Evolutionary conservation across 64 coral and sea anemone species (phyloP).

Genomic region (Stichodactyla helianthus): DNA sequence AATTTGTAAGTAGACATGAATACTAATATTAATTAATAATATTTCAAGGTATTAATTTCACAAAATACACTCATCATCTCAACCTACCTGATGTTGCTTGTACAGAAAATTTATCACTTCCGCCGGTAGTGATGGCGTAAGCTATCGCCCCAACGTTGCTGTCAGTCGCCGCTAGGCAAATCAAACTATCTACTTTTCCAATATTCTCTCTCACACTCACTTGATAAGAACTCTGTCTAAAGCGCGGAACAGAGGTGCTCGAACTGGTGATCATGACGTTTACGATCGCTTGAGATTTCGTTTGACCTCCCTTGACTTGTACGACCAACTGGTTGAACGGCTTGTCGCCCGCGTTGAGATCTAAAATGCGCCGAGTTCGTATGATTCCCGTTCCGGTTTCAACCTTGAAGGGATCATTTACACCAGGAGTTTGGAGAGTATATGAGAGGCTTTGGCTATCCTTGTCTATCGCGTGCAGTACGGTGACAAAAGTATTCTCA

Average conservation of each 20-base stretch:
- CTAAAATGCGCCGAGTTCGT: constrained; percentile 36
- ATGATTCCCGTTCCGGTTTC: constrained; percentile 50
- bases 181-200: constrained; percentile 34
- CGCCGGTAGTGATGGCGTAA: constrained; percentile 44
- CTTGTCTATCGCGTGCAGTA: constrained; percentile 52
- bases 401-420: constrained; percentile 27
- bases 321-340: constrained; percentile 33
- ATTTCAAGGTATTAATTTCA: background rate
- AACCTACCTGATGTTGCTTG: constrained; percentile 28
- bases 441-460: constrained; percentile 25
- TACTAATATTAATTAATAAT: too few species aligned
- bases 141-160: constrained; percentile 46
- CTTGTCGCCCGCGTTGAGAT: constrained; percentile 18
- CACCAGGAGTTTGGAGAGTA: background rate
- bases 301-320: constrained; percentile 16
- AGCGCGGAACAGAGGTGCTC: constrained; percentile 32
- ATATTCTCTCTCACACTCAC: constrained; percentile 44
- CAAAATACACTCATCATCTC: background rate
- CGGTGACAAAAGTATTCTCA: constrained; percentile 52
- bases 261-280: constrained; percentile 39
- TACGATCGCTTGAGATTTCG: constrained; percentile 38
- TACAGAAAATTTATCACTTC: constrained; percentile 39
- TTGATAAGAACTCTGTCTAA: constrained; percentile 41
- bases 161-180: constrained; percentile 66
- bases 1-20: too few species aligned